Base-by-base conservation (phyloP, 92 coral and sea anemone genomes). In the Phenganax stokvisi region DNA sequence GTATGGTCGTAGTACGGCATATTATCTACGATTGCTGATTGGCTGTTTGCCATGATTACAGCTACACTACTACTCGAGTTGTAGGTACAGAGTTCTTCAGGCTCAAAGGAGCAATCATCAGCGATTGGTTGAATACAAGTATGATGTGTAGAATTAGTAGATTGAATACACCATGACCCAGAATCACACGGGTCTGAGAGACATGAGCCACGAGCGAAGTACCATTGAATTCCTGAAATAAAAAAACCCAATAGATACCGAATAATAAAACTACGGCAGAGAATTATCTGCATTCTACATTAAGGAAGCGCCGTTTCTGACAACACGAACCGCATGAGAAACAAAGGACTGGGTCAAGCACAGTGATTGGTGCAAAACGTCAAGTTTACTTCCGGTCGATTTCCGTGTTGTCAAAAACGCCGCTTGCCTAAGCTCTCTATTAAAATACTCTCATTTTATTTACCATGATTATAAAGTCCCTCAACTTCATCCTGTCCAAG, bases 1-100 rank as follows among this genome's bases (percentile, higher is more conserved):
- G 81, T 76, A 20, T 76, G 81, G 8, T 76, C 81, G 60, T 76
- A 56, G 11, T 28, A 76, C 55, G 81, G 81, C 70, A 10, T n/a
- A 25, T 76, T 76, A 16, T 11, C 80, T 1, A 11, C 9, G 53
- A 76, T 29, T n/a, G 20, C 81, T 57, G 16, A 30, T 1, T 57
- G 56, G 56, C 15, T 29, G 44, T 44, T 12, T 8, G 57, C 47
- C 69, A 31, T 12, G 17, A 25, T 51, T 55, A 56, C 31, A 3
- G 80, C 64, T 3, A 56, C 67, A 10, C 71, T 57, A 54, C 28
- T 69, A 37, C 3, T 37, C 47, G 5, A 37, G 5, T 5, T 37
- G 5, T 37, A 37, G 2, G 2, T 5, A 37, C 47, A 37, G 47
- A 37, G 47, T 37, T 37, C 47, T 37, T 54, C 71, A 58, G 58